These are phyloP conservation scores for Hybos culiciformis DNA, from an alignment of 2,888 invertebrate species.

Conservation along the genomic window DNA sequence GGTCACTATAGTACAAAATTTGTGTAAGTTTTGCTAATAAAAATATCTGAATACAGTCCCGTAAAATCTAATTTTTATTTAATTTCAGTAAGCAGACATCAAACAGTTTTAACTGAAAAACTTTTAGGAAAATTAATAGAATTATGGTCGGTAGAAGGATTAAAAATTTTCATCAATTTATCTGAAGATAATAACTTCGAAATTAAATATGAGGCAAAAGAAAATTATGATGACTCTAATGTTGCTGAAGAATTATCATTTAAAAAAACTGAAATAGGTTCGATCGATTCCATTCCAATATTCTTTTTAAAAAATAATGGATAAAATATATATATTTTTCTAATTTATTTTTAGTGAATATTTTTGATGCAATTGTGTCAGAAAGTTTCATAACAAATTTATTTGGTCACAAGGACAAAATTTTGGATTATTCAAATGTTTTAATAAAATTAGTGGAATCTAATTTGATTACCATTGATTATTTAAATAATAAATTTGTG, in stretches of 20 bases:
- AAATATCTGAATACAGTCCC: not conserved
- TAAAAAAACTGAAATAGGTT: too few relatives aligned
- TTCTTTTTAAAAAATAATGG: too few relatives aligned
- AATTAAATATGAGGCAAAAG: not conserved
- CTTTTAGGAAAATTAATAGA: slow-evolving; percentile 18
- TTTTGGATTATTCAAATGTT: slow-evolving; percentile 35
- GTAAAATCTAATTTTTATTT: not conserved
- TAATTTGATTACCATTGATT: slow-evolving; percentile 43
- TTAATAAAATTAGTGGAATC: slow-evolving; percentile 40
- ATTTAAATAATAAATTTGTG: slow-evolving; percentile 50
- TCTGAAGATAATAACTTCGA: slow-evolving; percentile 1
- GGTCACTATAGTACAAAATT: slow-evolving; percentile 26
- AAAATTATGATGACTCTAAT: not conserved
- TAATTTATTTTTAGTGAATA: slow-evolving; percentile 5
- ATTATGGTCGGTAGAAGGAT: slow-evolving; percentile 16
- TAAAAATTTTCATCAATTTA: slow-evolving; percentile 2
- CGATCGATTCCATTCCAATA: too few relatives aligned
- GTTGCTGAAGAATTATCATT: slow-evolving; percentile 1
- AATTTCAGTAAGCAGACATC: slow-evolving; percentile 16
- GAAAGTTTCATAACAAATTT: slow-evolving; percentile 6
- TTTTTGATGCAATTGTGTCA: slow-evolving; percentile 8
- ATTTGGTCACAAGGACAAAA: slow-evolving; percentile 15
- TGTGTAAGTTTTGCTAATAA: slow-evolving; percentile 18
- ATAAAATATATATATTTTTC: too few relatives aligned
- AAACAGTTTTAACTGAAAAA: slow-evolving; percentile 17